Conservation (phyloP, 2,113 vertebrate genomes). For the Indicator indicator region DNA sequence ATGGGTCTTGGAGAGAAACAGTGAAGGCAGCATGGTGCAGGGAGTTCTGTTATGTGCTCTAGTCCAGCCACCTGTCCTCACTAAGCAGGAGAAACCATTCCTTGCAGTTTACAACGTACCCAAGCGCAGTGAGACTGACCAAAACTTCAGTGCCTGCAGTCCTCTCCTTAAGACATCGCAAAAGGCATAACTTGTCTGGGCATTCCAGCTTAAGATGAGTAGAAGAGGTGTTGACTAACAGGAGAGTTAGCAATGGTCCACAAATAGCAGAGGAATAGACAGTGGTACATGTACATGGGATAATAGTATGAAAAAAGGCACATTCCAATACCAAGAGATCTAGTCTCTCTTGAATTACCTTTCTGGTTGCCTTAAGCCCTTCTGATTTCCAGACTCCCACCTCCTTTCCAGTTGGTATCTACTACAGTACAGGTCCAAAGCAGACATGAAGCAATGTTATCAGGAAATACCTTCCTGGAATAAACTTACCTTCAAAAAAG, state of each 20-base stretch:
- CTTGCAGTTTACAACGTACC: background rate
- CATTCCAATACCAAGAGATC: background rate
- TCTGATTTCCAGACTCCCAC: background rate
- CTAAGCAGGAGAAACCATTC: background rate
- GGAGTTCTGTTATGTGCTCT: background rate
- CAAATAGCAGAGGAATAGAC: background rate
- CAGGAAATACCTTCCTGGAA: background rate
- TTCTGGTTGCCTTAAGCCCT: background rate
- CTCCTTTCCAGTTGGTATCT: background rate
- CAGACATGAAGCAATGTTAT: background rate
- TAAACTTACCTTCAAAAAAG: background rate
- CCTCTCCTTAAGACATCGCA: background rate
- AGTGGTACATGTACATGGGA: background rate
- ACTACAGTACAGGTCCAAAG: background rate
- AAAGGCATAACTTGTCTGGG: background rate
- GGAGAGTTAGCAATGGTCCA: background rate
- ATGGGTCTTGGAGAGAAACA: background rate
- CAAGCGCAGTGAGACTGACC: background rate
- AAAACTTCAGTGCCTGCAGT: background rate
- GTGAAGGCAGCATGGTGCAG: rapidly evolving
- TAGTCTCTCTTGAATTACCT: background rate
- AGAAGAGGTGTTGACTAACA: background rate
- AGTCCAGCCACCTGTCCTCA: background rate
- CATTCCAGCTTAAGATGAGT: background rate
- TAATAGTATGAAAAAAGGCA: background rate